A percentile compares a stretch with the other conserved stretches of the same genome.
Conservation (phyloP, 2,888 invertebrate genomes). For the Agrochola litura region DNA sequence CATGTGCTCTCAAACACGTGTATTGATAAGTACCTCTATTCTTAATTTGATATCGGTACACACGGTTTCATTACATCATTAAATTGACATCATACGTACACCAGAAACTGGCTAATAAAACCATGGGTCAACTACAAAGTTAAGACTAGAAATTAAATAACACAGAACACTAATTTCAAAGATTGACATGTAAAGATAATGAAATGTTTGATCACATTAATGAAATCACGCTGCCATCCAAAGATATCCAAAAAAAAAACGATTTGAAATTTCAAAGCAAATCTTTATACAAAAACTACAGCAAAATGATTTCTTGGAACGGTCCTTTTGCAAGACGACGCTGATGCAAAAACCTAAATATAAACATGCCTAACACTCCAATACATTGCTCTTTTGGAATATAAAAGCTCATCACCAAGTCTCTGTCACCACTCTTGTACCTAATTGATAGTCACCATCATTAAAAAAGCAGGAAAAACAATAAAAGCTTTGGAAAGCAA, state of each 20-base stretch:
- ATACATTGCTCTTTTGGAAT: constrained; percentile 19
- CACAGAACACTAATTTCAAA: neutral
- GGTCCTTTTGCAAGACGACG: constrained; percentile 24
- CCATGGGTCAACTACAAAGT: neutral
- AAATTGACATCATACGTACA: neutral
- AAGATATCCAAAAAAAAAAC: constrained; percentile 15
- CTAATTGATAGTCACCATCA: too few relatives aligned
- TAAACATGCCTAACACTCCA: constrained; percentile 23
- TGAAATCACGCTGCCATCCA: neutral
- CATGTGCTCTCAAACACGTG: constrained; percentile 20
- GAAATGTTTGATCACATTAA: neutral
- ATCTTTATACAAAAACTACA: constrained; percentile 38
- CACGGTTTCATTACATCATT: constrained; percentile 5
- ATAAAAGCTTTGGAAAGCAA: too few relatives aligned
- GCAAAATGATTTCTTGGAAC: constrained; percentile 49
- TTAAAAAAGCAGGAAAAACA: too few relatives aligned
- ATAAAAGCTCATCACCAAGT: neutral
- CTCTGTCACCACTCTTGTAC: neutral
- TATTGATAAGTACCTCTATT: neutral
- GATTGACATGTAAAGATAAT: neutral
- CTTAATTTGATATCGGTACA: neutral
- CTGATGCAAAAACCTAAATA: constrained; percentile 45
- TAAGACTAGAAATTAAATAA: neutral
- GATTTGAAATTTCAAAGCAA: constrained; percentile 32
- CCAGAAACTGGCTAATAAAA: neutral